These are phyloP conservation scores for Hydra vulgaris DNA, from an alignment of 30 jellyfish, hydroid and myxozoan species.

Conservation along the genomic window DNA sequence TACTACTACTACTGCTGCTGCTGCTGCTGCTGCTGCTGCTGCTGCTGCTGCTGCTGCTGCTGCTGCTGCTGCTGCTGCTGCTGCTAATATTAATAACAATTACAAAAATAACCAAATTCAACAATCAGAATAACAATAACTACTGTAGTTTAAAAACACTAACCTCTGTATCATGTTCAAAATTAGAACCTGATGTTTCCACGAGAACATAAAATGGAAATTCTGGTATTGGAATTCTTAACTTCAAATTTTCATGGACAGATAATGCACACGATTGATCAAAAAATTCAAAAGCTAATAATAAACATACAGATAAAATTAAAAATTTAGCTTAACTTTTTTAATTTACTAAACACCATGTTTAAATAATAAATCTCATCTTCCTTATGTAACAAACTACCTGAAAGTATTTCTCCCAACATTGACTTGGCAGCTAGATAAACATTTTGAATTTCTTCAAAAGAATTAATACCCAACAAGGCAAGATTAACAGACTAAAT, in stretches of 20 bases:
- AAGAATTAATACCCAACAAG: slow-evolving; percentile 68
- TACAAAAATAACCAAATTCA: too few relatives aligned
- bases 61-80: too few relatives aligned
- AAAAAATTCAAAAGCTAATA: slow-evolving; percentile 76
- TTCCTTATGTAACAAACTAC: too few relatives aligned
- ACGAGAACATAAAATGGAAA: slow-evolving; percentile 77
- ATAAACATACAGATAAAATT: not conserved
- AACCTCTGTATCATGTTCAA: slow-evolving; percentile 86
- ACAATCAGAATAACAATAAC: too few relatives aligned
- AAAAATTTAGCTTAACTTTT: too few relatives aligned
- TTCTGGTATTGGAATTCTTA: slow-evolving; percentile 52
- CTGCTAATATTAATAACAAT: too few relatives aligned
- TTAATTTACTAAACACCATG: not conserved
- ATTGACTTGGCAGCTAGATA: slow-evolving; percentile 58
- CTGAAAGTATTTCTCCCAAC: slow-evolving; percentile 96
- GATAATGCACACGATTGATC: slow-evolving; percentile 39
- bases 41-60: too few relatives aligned
- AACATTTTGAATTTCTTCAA: slow-evolving; percentile 60
- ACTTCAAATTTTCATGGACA: slow-evolving; percentile 47
- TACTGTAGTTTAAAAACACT: not conserved
- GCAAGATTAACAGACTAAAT: slow-evolving; percentile 64
- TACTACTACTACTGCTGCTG: too few relatives aligned
- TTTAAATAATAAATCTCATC: not conserved
- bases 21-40: too few relatives aligned
- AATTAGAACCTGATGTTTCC: slow-evolving; percentile 93